Evolutionary conservation across 2,113 vertebrate genomes (phyloP).

Genomic region (Microcebus tavaratra): DNA sequence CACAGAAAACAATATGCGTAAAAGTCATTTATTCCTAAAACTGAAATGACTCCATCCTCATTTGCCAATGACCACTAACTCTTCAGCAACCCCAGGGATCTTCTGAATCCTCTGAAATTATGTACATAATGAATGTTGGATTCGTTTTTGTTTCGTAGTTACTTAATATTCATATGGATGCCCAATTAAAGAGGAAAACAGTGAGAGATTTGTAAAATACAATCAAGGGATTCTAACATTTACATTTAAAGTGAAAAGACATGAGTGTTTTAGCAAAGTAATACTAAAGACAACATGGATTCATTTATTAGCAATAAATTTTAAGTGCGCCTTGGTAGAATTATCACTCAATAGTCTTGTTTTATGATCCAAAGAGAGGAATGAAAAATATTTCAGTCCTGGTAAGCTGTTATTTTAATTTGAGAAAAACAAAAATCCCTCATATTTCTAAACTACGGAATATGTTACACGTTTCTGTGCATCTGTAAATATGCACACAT

Average conservation of each 20-base stretch:
- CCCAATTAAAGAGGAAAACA: not conserved
- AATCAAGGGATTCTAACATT: not conserved
- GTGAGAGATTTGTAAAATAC: not conserved
- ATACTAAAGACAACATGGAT: conserved; percentile 35
- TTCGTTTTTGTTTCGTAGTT: not conserved
- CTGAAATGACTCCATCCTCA: not conserved
- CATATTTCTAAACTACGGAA: conserved; percentile 29
- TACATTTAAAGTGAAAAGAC: conserved; percentile 44
- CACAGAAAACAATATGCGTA: not conserved
- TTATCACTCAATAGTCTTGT: conserved; percentile 34
- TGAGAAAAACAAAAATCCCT: not conserved
- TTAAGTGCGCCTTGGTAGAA: not conserved
- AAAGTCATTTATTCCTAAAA: not conserved
- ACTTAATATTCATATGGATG: conserved; percentile 11
- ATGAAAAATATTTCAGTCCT: conserved; percentile 34
- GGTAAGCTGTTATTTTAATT: conserved; percentile 41
- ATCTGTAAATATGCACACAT: not conserved
- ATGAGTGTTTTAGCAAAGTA: not conserved
- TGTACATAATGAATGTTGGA: not conserved
- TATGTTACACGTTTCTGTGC: not conserved
- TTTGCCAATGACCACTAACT: not conserved
- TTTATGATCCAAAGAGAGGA: not conserved
- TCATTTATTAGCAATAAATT: conserved; percentile 48
- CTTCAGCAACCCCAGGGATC: not conserved
- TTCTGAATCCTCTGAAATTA: not conserved